phyloP scores from a whole-genome alignment of 2,113 vertebrate genomes.

The Rhagologus leucostigma region DNA sequence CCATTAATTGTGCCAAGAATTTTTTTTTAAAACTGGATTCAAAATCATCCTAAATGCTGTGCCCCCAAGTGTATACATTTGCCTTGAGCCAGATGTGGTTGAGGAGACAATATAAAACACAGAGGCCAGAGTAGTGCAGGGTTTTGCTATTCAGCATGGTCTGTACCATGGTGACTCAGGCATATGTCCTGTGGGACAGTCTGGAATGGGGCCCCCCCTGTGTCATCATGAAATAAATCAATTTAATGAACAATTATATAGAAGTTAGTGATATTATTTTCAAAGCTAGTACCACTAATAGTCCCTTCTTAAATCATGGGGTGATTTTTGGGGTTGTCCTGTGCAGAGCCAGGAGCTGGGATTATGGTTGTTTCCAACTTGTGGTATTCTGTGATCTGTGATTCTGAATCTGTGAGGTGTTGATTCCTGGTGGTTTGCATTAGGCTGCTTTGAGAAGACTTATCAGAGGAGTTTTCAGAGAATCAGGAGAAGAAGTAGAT shows the following conservation, averaged over 20 bases:
- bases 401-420: accelerated
- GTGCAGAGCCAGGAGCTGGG: background rate
- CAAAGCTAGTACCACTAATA: background rate
- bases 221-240: accelerated
- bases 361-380: accelerated
- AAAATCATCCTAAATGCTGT: background rate
- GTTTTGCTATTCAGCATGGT: background rate
- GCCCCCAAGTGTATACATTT: background rate
- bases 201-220: background rate
- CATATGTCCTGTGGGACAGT: background rate
- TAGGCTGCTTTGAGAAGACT: background rate
- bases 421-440: background rate
- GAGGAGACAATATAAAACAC: background rate
- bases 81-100: background rate
- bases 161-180: background rate
- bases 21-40: background rate
- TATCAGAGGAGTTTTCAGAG: background rate
- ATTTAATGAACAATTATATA: background rate
- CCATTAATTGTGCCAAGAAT: background rate
- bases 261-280: background rate
- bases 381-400: accelerated
- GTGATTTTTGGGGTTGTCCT: background rate
- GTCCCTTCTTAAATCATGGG: background rate
- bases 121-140: background rate
- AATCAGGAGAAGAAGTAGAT: background rate